These are phyloP conservation scores for Bradynema listronoti DNA, from an alignment of 1,140 invertebrate species.

Conservation along the genomic window DNA sequence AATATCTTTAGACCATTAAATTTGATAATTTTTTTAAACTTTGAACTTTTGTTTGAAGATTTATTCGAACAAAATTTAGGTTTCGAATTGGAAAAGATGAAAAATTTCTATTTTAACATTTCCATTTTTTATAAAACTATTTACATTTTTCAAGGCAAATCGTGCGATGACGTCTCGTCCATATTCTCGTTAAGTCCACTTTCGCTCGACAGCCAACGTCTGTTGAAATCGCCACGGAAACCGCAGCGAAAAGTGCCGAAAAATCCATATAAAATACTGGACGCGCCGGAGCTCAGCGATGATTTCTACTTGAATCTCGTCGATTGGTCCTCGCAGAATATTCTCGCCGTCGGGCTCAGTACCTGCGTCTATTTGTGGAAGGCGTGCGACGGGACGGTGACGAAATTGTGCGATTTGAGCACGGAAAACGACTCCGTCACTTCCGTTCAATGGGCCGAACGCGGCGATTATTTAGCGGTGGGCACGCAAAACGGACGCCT, in stretches of 20 bases:
- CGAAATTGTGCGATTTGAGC: constrained; percentile 86
- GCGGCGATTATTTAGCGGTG: constrained; percentile 88
- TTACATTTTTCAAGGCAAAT: constrained; percentile 24
- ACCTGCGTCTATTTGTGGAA: constrained; percentile 99
- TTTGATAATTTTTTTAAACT: too few relatives aligned
- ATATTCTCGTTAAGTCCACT: constrained; percentile 48
- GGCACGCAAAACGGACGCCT: constrained; percentile 71
- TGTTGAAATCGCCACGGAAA: constrained; percentile 53
- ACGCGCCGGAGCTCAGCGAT: constrained; percentile 96
- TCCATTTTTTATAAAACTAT: too few relatives aligned
- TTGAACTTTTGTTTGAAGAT: too few relatives aligned
- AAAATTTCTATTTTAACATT: too few relatives aligned
- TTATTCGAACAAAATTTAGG: too few relatives aligned
- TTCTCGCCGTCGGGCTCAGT: constrained; percentile 92
- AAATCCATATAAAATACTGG: constrained; percentile 67
- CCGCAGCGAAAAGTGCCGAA: constrained; percentile 56
- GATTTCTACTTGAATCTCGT: constrained; percentile 98
- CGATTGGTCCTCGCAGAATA: constrained; percentile 98
- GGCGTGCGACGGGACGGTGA: constrained; percentile 95
- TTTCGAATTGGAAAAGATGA: too few relatives aligned
- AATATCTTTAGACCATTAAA: too few relatives aligned
- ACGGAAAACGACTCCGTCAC: constrained; percentile 86
- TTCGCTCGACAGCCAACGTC: constrained; percentile 51
- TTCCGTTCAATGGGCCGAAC: constrained; percentile 96
- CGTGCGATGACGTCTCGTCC: constrained; percentile 23